Conservation (phyloP, 2,888 invertebrate genomes). For the Crocallis elinguaria region DNA sequence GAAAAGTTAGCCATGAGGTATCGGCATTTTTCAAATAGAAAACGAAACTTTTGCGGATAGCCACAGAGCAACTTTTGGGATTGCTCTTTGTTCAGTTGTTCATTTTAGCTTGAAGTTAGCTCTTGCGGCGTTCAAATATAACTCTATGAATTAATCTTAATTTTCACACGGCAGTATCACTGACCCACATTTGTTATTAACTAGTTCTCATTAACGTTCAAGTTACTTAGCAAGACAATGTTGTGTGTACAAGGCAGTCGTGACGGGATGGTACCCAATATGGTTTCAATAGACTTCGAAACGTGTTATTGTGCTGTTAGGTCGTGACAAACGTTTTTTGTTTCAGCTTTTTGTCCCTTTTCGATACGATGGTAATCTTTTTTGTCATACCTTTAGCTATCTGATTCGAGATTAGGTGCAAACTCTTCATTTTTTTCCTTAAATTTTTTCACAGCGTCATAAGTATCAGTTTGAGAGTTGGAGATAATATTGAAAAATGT, state of each 20-base stretch:
- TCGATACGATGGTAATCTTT: slow-evolving; percentile 49
- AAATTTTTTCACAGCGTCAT: slow-evolving; percentile 40
- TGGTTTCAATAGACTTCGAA: slow-evolving; percentile 36
- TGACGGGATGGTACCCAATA: slow-evolving; percentile 38
- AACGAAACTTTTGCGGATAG: slow-evolving; percentile 25
- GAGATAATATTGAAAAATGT: slow-evolving; percentile 51
- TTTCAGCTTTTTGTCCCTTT: slow-evolving; percentile 58
- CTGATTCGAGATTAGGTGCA: slow-evolving; percentile 72
- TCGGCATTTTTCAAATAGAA: slow-evolving; percentile 34
- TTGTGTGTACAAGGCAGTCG: slow-evolving; percentile 36
- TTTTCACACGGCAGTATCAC: slow-evolving; percentile 46
- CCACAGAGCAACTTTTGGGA: slow-evolving; percentile 34
- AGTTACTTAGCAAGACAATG: slow-evolving; percentile 41
- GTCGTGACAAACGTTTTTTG: slow-evolving; percentile 42
- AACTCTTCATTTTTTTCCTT: slow-evolving; percentile 57
- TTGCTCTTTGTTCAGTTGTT: slow-evolving; percentile 24
- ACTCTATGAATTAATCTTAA: slow-evolving; percentile 31
- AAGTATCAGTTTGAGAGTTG: slow-evolving; percentile 37
- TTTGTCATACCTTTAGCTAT: slow-evolving; percentile 65
- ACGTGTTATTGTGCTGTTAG: slow-evolving; percentile 31
- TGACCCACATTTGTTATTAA: slow-evolving; percentile 37
- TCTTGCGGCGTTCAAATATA: slow-evolving; percentile 24
- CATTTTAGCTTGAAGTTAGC: slow-evolving; percentile 23
- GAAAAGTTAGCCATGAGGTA: slow-evolving; percentile 30
- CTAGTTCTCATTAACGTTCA: slow-evolving; percentile 36